phyloP scores from a whole-genome alignment of 1,140 invertebrate species.

The Phenacoccus solenopsis region DNA sequence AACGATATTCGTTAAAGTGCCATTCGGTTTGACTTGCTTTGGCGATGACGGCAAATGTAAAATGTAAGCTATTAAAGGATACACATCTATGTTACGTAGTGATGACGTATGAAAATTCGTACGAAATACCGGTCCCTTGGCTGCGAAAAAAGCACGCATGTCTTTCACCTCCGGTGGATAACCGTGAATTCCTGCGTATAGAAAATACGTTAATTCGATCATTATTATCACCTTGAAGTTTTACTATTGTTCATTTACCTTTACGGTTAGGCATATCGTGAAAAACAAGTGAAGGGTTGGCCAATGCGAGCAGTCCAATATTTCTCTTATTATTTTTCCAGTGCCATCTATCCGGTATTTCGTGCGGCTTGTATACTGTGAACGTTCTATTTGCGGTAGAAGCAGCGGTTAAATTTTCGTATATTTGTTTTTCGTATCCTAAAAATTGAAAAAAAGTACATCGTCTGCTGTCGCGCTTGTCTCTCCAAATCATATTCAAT shows the following conservation, averaged over 20 bases:
- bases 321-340: conserved; percentile 9
- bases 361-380: conserved; percentile 15
- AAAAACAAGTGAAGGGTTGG: conserved; percentile 12
- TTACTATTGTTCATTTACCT: too few species aligned
- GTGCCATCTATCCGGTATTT: conserved; percentile 14
- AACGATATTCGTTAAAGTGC: neutral
- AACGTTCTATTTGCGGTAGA: neutral
- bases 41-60: neutral
- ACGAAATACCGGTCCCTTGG: conserved; percentile 48
- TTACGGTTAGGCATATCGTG: neutral
- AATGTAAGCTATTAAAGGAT: conserved; percentile 40
- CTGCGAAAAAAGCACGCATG: conserved; percentile 58
- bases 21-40: neutral
- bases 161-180: conserved; percentile 43
- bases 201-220: too few species aligned
- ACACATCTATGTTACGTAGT: conserved; percentile 51
- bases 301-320: neutral
- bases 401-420: neutral
- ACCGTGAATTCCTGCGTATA: conserved; percentile 45
- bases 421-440: conserved; percentile 19
- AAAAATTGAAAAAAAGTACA: neutral
- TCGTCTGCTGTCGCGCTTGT: too few species aligned
- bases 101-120: conserved; percentile 36
- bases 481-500: too few species aligned
- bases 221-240: conserved; percentile 18